Conservation (phyloP, 1,140 invertebrate species). For the Saccostrea echinata region DNA sequence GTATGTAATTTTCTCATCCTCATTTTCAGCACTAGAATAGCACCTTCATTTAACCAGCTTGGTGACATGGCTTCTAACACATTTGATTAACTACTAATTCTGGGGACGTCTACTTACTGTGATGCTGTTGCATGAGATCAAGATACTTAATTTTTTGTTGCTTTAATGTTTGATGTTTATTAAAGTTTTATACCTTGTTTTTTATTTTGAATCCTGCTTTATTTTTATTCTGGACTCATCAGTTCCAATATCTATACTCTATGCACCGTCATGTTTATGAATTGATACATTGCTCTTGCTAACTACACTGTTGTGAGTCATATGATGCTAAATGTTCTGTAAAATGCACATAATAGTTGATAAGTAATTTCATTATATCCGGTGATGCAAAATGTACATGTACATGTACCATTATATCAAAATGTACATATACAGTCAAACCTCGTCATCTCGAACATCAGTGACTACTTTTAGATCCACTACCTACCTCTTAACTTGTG, state of each 20-base stretch:
- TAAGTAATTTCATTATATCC: too few species aligned
- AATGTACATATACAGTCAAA: too few species aligned
- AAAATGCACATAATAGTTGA: too few species aligned
- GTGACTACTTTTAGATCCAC: too few species aligned
- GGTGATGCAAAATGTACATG: too few species aligned
- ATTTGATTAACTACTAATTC: conserved; percentile 5
- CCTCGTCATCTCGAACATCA: too few species aligned
- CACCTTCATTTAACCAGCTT: not conserved
- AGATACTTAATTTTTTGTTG: conserved; percentile 28
- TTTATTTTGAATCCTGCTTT: not conserved
- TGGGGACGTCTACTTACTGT: not conserved
- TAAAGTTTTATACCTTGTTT: conserved; percentile 15
- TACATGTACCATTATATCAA: too few species aligned
- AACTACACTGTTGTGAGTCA: too few species aligned
- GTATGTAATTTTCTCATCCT: not conserved
- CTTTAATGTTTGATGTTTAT: conserved; percentile 10
- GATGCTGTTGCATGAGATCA: not conserved
- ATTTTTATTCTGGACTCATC: not conserved
- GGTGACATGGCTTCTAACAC: conserved; percentile 2
- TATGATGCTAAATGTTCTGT: too few species aligned
- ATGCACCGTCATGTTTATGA: too few species aligned
- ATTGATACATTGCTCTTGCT: too few species aligned
- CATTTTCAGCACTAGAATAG: conserved; percentile 18
- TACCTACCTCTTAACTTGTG: too few species aligned
- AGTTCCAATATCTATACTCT: not conserved